A percentile compares a stretch with the other conserved stretches of the same genome.
These are phyloP conservation scores for Villa cingulata DNA, from an alignment of 2,888 invertebrate species.

Conservation along the genomic window DNA sequence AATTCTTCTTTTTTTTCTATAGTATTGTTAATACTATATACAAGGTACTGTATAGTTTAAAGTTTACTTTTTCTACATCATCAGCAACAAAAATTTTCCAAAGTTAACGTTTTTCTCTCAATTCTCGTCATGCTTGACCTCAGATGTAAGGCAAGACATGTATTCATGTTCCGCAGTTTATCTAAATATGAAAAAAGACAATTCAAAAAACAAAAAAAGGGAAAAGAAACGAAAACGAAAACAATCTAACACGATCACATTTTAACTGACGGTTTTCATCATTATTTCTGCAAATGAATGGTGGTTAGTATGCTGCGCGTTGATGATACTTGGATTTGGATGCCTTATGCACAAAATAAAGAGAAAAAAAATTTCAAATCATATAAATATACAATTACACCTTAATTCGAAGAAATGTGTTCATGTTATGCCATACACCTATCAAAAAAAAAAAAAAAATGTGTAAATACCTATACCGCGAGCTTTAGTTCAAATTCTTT, in stretches of 20 bases:
- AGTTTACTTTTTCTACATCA: background rate
- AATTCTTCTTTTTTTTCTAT: too few relatives aligned
- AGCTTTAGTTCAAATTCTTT: too few relatives aligned
- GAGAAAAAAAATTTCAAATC: too few relatives aligned
- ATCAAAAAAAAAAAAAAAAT: too few relatives aligned
- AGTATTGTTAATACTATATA: too few relatives aligned
- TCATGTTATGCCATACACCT: too few relatives aligned
- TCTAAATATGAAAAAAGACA: background rate
- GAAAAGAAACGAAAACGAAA: background rate
- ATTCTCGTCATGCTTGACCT: slow-evolving; percentile 1
- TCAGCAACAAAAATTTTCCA: background rate
- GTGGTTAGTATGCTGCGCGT: too few relatives aligned
- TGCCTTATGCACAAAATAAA: too few relatives aligned
- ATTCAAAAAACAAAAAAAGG: background rate
- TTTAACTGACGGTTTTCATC: background rate
- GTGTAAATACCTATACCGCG: too few relatives aligned
- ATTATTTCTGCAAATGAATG: background rate
- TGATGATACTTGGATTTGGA: too few relatives aligned
- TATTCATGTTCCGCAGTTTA: background rate
- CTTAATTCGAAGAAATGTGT: background rate
- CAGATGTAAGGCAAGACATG: background rate
- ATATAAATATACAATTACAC: too few relatives aligned
- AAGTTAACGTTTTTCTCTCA: background rate
- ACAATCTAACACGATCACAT: background rate
- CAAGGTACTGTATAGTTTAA: too few relatives aligned